phyloP scores from a whole-genome alignment of 2,888 invertebrate species.

The Ariolimax columbianus region DNA sequence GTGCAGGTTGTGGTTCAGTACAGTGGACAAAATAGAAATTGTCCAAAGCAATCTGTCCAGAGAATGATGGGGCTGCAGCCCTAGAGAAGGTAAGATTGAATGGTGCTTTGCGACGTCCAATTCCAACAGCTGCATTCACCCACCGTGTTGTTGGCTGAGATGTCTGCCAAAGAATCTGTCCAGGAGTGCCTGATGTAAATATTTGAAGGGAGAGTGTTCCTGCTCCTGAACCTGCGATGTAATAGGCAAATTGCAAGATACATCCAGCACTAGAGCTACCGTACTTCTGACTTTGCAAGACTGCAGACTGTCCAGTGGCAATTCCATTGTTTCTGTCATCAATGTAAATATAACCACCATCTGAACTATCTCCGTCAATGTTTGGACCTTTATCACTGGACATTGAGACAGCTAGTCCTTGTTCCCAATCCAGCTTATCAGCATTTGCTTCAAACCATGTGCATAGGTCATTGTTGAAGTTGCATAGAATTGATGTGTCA shows the following conservation, averaged over 20 bases:
- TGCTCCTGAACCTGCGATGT: constrained; percentile 61
- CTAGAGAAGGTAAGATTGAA: constrained; percentile 64
- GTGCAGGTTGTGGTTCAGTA: constrained; percentile 57
- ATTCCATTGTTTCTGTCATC: constrained; percentile 59
- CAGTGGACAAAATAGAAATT: constrained; percentile 69
- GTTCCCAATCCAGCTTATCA: constrained; percentile 71
- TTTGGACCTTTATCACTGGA: constrained; percentile 54
- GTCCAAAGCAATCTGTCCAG: constrained; percentile 74
- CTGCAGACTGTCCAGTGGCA: constrained; percentile 59
- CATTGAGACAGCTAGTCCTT: constrained; percentile 46
- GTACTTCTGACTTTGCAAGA: constrained; percentile 62
- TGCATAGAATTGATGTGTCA: constrained; percentile 61
- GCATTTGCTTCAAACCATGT: constrained; percentile 65
- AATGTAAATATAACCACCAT: constrained; percentile 71
- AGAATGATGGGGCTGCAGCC: constrained; percentile 57
- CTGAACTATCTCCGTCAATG: constrained; percentile 62
- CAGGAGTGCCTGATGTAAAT: background rate
- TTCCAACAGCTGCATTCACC: constrained; percentile 65
- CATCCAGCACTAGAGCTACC: constrained; percentile 66
- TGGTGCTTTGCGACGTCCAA: constrained; percentile 62
- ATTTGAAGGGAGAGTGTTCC: constrained; percentile 60
- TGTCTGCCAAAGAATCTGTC: constrained; percentile 33
- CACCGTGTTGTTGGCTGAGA: constrained; percentile 60
- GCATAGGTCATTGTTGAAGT: constrained; percentile 71
- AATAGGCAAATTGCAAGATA: constrained; percentile 69